These are phyloP conservation scores for Pecten maximus DNA, from an alignment of 2,888 invertebrate genomes.

Conservation along the genomic window DNA sequence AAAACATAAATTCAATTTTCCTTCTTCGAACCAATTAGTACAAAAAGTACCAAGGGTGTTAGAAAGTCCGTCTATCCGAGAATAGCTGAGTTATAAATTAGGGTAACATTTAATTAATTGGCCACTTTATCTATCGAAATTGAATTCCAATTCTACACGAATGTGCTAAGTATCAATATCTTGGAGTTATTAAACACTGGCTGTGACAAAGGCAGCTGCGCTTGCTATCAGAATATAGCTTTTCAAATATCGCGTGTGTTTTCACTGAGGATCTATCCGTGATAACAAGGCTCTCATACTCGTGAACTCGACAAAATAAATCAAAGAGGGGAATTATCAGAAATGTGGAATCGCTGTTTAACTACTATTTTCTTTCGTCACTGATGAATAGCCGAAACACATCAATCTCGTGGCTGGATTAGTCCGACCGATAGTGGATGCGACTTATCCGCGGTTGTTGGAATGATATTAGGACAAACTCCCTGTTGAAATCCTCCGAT, in stretches of 20 bases:
- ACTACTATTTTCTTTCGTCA: constrained; percentile 43
- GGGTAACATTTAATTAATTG: not conserved
- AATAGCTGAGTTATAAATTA: not conserved
- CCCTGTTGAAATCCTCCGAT: not conserved
- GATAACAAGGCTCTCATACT: constrained; percentile 22
- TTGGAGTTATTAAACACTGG: not conserved
- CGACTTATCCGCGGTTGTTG: constrained; percentile 13
- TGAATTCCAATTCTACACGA: constrained; percentile 26
- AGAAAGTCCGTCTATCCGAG: not conserved
- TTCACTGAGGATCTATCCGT: not conserved
- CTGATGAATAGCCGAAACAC: not conserved
- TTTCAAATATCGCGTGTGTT: constrained; percentile 43
- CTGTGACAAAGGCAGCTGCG: constrained; percentile 34
- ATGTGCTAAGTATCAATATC: constrained; percentile 28
- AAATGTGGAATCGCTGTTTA: constrained; percentile 54
- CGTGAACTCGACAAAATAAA: constrained; percentile 33
- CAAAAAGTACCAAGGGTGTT: not conserved
- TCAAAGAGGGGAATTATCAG: constrained; percentile 46
- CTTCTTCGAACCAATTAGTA: not conserved
- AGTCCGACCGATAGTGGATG: not conserved
- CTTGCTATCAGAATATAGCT: constrained; percentile 39
- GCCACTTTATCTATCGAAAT: constrained; percentile 18
- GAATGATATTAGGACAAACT: not conserved
- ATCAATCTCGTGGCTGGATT: not conserved
- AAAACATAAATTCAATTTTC: not conserved